phyloP scores from a whole-genome alignment of 2,113 vertebrate genomes.

The Rana temporaria region DNA sequence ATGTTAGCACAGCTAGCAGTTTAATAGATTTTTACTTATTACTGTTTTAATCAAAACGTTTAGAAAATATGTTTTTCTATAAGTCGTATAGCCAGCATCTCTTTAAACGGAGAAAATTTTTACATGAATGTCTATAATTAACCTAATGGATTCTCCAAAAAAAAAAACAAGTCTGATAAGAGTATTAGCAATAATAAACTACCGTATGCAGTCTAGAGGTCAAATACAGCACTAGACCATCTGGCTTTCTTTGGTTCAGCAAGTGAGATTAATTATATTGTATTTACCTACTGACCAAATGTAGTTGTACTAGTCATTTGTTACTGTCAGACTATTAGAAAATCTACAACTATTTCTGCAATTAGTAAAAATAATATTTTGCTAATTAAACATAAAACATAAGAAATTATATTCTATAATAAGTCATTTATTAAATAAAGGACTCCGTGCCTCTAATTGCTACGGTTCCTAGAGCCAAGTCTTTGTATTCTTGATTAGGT shows the following conservation, averaged over 20 bases:
- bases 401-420: neutral
- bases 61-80: too few relatives aligned
- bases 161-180: slow-evolving; percentile 19
- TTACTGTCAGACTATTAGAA: slow-evolving; percentile 16
- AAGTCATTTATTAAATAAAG: neutral
- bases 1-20: too few relatives aligned
- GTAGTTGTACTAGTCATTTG: neutral
- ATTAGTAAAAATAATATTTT: slow-evolving; percentile 3
- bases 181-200: slow-evolving; percentile 38
- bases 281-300: slow-evolving; percentile 11
- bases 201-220: slow-evolving; percentile 20
- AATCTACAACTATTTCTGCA: neutral
- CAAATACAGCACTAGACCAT: slow-evolving; percentile 36
- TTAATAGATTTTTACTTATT: too few relatives aligned
- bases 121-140: slow-evolving; percentile 16
- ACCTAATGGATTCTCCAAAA: slow-evolving; percentile 20
- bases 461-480: too few relatives aligned
- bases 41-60: too few relatives aligned
- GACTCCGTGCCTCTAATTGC: too few relatives aligned
- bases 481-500: too few relatives aligned
- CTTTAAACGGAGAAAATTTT: neutral
- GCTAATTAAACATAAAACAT: neutral
- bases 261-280: slow-evolving; percentile 46
- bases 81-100: too few relatives aligned
- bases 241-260: slow-evolving; percentile 32